Evolutionary conservation across 2,888 invertebrate species (phyloP).

Genomic region (Heteromurus nitidus): DNA sequence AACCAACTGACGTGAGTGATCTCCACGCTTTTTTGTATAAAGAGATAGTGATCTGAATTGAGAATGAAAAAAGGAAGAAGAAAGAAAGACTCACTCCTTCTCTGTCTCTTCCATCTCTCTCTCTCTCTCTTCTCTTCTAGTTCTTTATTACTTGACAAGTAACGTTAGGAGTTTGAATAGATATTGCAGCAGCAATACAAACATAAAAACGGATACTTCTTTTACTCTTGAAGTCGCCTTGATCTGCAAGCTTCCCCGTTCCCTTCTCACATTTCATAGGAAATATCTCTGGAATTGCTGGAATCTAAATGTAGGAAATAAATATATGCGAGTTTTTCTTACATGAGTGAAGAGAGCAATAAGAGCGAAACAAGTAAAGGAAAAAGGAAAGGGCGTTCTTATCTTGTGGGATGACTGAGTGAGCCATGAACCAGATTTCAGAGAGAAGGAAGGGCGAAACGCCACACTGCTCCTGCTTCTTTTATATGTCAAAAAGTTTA

Average conservation of each 20-base stretch:
- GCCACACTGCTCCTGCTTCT: not conserved
- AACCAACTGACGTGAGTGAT: constrained; percentile 50
- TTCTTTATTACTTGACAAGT: constrained; percentile 46
- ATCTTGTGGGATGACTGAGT: not conserved
- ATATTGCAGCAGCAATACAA: too few relatives aligned
- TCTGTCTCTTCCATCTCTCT: constrained; percentile 7
- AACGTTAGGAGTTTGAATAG: not conserved
- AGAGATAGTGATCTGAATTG: constrained; percentile 49
- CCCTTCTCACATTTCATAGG: too few relatives aligned
- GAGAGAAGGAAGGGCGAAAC: too few relatives aligned
- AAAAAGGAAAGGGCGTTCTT: not conserved
- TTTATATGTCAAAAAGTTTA: not conserved
- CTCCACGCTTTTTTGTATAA: constrained; percentile 22
- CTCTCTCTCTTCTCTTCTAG: constrained; percentile 14
- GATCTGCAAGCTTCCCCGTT: too few relatives aligned
- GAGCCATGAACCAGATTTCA: not conserved
- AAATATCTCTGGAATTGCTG: too few relatives aligned
- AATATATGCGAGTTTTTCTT: too few relatives aligned
- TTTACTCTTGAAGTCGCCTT: too few relatives aligned
- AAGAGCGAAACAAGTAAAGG: not conserved
- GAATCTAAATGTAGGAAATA: too few relatives aligned
- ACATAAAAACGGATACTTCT: too few relatives aligned
- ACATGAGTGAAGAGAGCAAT: not conserved
- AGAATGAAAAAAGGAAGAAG: constrained; percentile 35
- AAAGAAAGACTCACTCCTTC: constrained; percentile 12